Evolutionary conservation across 2,113 vertebrate genomes (phyloP), one percentile per base, ranked within the genome.

Genomic region (Aspiorhynchus laticeps): DNA sequence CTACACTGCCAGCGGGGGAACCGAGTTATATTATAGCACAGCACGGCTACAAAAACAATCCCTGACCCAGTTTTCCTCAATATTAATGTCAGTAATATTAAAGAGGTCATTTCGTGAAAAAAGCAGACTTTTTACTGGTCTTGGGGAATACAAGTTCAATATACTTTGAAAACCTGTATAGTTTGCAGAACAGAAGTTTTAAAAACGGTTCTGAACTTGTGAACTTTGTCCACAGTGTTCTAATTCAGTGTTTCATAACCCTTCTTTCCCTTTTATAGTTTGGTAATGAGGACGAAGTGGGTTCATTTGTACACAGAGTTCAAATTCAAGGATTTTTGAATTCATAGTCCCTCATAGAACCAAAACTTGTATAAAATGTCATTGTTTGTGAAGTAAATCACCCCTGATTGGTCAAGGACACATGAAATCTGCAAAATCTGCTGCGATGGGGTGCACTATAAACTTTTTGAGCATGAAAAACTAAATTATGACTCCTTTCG

Each of bases 1-100:
- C 77, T 36, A 56, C 63, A 73, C 21, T 38, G 77, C 65, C 77
- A 71, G 65, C 85, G 61, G 65, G 76, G 10, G 48, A 56, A 76
- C 41, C 2, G 28, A 63, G 59, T 36, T 51, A 51, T 26, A 86
- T 86, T 80, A 71, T 33, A 80, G 76, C 48, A 51, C 38, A 79
- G 43, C 85, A 77, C 9, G 28, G 6, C 41, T 59, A 51, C 21
- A 24, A 65, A 80, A 48, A 41, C 38, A 4, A 78, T 46, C 61
- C 12, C 4, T 36, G 73, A 31, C 77, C 41, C 19, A 31, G 8
- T 78, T 79, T 86, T 43, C 43, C 26, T 78, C 19, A 12, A 67
- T 81, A 81, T 43, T 26, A 61, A 80, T 65, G 15, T 67, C 61
- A 41, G 59, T 65, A 31, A 28, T 67, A n/a, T 82, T 67, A 31